Evolutionary conservation across 2,113 vertebrate species (phyloP).

Genomic region (Canis aureus): DNA sequence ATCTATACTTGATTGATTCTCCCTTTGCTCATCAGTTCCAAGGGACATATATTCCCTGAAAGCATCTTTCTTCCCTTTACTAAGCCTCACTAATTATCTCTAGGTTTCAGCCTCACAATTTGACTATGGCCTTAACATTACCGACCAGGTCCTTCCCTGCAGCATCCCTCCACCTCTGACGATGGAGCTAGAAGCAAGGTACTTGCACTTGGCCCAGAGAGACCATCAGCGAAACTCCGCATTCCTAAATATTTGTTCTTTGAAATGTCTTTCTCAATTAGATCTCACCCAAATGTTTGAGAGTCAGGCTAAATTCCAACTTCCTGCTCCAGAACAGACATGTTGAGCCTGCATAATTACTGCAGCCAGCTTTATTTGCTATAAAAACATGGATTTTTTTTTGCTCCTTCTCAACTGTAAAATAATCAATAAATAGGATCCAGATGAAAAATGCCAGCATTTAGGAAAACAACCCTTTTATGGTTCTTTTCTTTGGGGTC

Average conservation of each 20-base stretch:
- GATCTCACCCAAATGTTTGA: slow-evolving; percentile 79
- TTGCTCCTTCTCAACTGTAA: slow-evolving; percentile 74
- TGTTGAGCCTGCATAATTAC: slow-evolving; percentile 77
- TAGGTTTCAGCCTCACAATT: neutral
- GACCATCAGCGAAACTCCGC: slow-evolving; percentile 16
- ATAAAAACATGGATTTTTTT: slow-evolving; percentile 77
- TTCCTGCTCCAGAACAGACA: slow-evolving; percentile 68
- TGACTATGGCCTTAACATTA: neutral
- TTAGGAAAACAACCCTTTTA: slow-evolving; percentile 79
- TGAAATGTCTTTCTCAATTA: slow-evolving; percentile 80
- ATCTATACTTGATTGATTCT: slow-evolving; percentile 3
- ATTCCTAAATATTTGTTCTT: slow-evolving; percentile 80
- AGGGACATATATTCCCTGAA: neutral
- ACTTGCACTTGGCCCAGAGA: neutral
- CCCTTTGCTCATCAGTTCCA: neutral
- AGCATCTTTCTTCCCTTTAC: neutral
- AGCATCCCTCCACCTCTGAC: neutral
- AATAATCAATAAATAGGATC: slow-evolving; percentile 84
- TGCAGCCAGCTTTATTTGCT: slow-evolving; percentile 57
- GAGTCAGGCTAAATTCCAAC: slow-evolving; percentile 76
- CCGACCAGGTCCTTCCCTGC: neutral
- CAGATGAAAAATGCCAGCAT: slow-evolving; percentile 80
- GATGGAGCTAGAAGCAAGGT: neutral
- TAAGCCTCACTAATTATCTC: neutral
- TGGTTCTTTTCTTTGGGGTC: slow-evolving; percentile 73